These are phyloP conservation scores for Polyommatus iphigenia DNA, from an alignment of 2,888 invertebrate species.

Conservation along the genomic window DNA sequence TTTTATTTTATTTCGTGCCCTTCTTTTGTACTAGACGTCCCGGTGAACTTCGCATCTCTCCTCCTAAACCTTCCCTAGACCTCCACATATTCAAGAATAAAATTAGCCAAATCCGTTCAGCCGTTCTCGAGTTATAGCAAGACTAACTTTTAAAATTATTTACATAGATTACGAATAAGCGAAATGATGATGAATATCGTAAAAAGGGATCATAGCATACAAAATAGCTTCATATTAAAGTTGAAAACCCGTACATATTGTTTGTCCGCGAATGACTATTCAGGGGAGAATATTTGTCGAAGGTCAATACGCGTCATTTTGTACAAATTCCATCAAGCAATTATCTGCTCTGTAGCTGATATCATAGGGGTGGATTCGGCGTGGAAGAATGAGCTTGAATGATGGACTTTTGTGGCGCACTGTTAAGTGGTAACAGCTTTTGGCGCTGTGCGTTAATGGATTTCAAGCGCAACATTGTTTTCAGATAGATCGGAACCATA, in stretches of 20 bases:
- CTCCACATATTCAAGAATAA: too few relatives aligned
- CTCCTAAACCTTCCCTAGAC: too few relatives aligned
- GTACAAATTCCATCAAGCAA: conserved; percentile 9
- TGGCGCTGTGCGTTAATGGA: conserved; percentile 63
- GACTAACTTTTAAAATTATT: too few relatives aligned
- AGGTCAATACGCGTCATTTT: conserved; percentile 33
- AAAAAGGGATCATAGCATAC: conserved; percentile 25
- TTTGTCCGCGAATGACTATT: conserved; percentile 50
- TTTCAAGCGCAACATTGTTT: conserved; percentile 71
- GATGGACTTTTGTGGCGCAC: conserved; percentile 33
- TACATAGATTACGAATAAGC: too few relatives aligned
- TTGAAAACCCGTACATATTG: conserved; percentile 49
- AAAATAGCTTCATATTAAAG: conserved; percentile 36
- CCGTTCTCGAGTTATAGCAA: too few relatives aligned
- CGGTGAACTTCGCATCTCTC: too few relatives aligned
- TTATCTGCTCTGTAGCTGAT: not conserved
- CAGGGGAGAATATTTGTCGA: conserved; percentile 56
- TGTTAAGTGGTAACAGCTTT: conserved; percentile 56
- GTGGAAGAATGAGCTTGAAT: conserved; percentile 13
- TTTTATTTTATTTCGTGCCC: too few relatives aligned
- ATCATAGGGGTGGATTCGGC: conserved; percentile 12
- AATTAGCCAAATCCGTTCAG: too few relatives aligned
- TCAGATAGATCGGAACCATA: conserved; percentile 50
- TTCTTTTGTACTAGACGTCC: too few relatives aligned
- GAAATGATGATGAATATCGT: not conserved